These are phyloP conservation scores for Solenopsis invicta DNA, from an alignment of 1,140 invertebrate genomes.

Conservation along the genomic window DNA sequence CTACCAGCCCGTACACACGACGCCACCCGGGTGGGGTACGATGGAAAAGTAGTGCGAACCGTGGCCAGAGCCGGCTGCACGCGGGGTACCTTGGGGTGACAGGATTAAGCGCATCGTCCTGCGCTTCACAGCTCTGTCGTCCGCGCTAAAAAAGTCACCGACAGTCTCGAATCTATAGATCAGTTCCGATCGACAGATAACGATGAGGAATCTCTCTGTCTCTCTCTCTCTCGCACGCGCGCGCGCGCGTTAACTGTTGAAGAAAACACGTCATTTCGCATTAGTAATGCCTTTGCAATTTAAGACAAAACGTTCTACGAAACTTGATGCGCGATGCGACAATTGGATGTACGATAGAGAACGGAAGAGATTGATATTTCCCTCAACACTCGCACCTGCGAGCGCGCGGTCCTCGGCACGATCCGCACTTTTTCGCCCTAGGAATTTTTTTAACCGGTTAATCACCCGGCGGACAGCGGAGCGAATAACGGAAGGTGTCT, in stretches of 20 bases:
- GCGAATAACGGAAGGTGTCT: constrained; percentile 51
- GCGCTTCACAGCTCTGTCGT: too few species aligned
- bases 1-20: constrained; percentile 68
- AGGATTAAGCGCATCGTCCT: too few species aligned
- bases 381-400: not conserved
- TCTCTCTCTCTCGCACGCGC: too few species aligned
- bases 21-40: constrained; percentile 67
- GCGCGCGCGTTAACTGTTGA: too few species aligned
- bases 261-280: not conserved
- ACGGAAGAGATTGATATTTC: not conserved
- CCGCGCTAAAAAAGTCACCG: not conserved
- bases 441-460: constrained; percentile 37
- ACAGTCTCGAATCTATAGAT: too few species aligned
- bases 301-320: not conserved
- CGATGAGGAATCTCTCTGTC: too few species aligned
- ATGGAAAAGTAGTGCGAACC: constrained; percentile 76
- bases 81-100: constrained; percentile 38
- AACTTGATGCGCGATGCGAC: too few species aligned
- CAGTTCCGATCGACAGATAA: too few species aligned
- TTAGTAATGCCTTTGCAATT: not conserved
- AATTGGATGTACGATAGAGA: not conserved
- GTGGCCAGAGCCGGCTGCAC: constrained; percentile 68
- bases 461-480: constrained; percentile 37
- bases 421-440: constrained; percentile 19
- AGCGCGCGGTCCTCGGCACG: not conserved